phyloP scores from a whole-genome alignment of 2,888 invertebrate genomes.

The Magallana nippona region DNA sequence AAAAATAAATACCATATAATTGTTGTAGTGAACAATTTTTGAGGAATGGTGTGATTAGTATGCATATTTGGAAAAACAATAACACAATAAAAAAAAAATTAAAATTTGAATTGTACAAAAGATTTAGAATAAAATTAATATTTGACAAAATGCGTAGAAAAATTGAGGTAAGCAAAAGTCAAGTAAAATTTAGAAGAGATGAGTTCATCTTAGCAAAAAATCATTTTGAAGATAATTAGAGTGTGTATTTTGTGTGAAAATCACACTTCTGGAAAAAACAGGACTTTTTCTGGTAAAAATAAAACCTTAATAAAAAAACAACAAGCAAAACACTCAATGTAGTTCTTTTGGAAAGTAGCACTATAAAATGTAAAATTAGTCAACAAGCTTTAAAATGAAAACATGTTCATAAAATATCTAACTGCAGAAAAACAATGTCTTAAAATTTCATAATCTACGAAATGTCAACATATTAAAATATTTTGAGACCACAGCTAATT shows the following conservation, averaged over 20 bases:
- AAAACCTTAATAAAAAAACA: neutral
- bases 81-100: too few relatives aligned
- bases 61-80: too few relatives aligned
- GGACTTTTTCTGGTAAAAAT: neutral
- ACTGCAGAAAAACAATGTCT: neutral
- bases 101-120: too few relatives aligned
- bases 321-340: neutral
- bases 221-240: neutral
- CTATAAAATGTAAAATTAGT: conserved; percentile 6
- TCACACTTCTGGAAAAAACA: neutral
- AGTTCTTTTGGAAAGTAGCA: neutral
- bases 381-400: conserved; percentile 20
- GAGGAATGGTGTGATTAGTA: too few relatives aligned
- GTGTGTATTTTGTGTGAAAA: neutral
- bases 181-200: too few relatives aligned
- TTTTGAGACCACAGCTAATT: neutral
- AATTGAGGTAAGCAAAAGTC: neutral
- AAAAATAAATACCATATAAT: too few relatives aligned
- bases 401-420: neutral
- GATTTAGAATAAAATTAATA: neutral
- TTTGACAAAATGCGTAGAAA: neutral
- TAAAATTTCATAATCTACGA: neutral
- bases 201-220: too few relatives aligned
- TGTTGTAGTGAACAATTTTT: too few relatives aligned
- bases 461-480: neutral